A percentile compares a stretch with the other conserved stretches of the same genome.
Conservation (phyloP, 2,113 vertebrate species). For the Platysteira castanea region DNA sequence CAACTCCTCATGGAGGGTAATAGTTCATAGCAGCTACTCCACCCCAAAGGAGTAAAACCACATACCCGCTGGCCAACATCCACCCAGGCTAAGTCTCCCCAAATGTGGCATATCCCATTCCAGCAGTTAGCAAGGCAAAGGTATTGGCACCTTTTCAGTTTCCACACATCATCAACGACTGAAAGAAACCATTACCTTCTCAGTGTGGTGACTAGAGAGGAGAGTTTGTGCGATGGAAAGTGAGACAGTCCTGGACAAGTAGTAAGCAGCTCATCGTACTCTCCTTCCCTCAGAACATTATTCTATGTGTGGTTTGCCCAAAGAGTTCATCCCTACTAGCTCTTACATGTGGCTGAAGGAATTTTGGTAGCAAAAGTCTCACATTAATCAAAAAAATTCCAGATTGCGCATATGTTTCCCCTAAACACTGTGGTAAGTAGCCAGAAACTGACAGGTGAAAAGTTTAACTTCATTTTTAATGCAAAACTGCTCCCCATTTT, state of each 20-base stretch:
- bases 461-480: background rate
- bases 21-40: background rate
- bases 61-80: background rate
- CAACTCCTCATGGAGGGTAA: accelerated
- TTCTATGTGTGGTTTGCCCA: background rate
- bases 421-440: background rate
- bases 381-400: background rate
- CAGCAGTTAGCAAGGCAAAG: background rate
- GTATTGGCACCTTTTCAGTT: background rate
- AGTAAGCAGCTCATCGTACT: background rate
- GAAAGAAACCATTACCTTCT: background rate
- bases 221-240: background rate
- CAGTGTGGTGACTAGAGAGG: background rate
- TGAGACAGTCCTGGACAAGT: background rate
- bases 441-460: background rate
- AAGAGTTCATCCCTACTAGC: background rate
- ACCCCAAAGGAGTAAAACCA: background rate
- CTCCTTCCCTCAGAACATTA: background rate
- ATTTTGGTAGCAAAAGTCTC: background rate
- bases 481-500: background rate
- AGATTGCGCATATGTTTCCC: background rate
- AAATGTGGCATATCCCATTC: background rate
- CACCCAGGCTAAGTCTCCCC: background rate
- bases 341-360: background rate
- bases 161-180: background rate